Conservation (phyloP, 2,888 invertebrate genomes). For the Theretra japonica region DNA sequence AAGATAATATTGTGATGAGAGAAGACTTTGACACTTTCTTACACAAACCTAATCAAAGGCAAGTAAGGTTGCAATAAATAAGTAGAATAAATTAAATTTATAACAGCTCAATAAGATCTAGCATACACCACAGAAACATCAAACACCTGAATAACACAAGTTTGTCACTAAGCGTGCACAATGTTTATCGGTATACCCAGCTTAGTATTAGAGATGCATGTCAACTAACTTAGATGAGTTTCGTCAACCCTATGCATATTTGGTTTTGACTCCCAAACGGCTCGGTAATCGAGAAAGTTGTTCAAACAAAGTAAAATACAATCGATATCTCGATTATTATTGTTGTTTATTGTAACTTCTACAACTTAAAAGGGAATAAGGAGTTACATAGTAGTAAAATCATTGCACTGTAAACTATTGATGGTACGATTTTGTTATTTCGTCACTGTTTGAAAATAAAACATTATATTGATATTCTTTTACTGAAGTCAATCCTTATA, state of each 20-base stretch:
- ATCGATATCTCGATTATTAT: neutral
- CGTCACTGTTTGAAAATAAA: neutral
- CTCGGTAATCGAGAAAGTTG: neutral
- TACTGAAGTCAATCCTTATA: neutral
- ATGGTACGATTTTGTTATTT: slow-evolving; percentile 11
- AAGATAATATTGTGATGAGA: no score
- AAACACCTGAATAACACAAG: no score
- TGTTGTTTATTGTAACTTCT: neutral
- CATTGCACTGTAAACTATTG: neutral
- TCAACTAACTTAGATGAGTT: slow-evolving; percentile 22
- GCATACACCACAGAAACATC: no score
- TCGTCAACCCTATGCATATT: slow-evolving; percentile 7
- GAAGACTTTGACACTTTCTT: no score
- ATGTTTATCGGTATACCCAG: neutral
- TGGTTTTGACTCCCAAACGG: neutral
- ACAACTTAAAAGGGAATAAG: neutral
- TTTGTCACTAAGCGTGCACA: neutral
- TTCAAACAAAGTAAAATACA: neutral
- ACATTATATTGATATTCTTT: neutral
- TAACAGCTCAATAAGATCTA: no score
- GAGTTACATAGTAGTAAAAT: neutral
- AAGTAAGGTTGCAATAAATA: no score
- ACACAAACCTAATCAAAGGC: no score
- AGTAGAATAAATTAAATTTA: no score
- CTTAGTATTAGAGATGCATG: neutral